Conservation (phyloP, 2,888 invertebrate species). For the Parnassius glacialis region DNA sequence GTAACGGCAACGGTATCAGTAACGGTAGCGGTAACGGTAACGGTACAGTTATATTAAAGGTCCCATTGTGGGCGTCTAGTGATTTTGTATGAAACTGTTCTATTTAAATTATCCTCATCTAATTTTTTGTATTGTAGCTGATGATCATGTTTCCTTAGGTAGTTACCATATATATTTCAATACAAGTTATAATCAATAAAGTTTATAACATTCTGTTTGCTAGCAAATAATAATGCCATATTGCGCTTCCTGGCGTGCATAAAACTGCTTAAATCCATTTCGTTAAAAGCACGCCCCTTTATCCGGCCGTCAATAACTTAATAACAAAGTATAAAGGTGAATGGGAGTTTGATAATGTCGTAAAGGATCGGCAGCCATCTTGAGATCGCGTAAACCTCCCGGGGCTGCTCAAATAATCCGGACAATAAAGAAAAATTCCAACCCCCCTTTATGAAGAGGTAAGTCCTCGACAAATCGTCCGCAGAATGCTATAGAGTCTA, state of each 20-base stretch:
- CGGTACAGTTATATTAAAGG: too few species aligned
- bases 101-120: too few species aligned
- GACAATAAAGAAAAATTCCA: slow-evolving; percentile 80
- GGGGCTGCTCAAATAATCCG: slow-evolving; percentile 74
- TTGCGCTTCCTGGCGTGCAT: slow-evolving; percentile 5
- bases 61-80: too few species aligned
- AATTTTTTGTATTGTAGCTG: too few species aligned
- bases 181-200: too few species aligned
- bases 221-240: not conserved
- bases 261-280: slow-evolving; percentile 17
- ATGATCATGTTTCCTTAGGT: too few species aligned
- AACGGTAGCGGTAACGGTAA: too few species aligned
- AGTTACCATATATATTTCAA: too few species aligned
- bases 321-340: slow-evolving; percentile 70
- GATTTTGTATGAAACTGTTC: too few species aligned
- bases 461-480: slow-evolving; percentile 78
- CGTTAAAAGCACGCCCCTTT: slow-evolving; percentile 15
- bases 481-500: slow-evolving; percentile 42
- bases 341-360: slow-evolving; percentile 70
- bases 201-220: too few species aligned
- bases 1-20: too few species aligned
- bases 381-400: slow-evolving; percentile 75
- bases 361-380: slow-evolving; percentile 76
- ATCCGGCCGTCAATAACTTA: slow-evolving; percentile 64
- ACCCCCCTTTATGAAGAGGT: slow-evolving; percentile 79